Percentiles rank a stretch among this genome's conserved stretches.
These are phyloP conservation scores for Excalfactoria chinensis DNA, from an alignment of 2,113 vertebrate genomes.

Conservation along the genomic window DNA sequence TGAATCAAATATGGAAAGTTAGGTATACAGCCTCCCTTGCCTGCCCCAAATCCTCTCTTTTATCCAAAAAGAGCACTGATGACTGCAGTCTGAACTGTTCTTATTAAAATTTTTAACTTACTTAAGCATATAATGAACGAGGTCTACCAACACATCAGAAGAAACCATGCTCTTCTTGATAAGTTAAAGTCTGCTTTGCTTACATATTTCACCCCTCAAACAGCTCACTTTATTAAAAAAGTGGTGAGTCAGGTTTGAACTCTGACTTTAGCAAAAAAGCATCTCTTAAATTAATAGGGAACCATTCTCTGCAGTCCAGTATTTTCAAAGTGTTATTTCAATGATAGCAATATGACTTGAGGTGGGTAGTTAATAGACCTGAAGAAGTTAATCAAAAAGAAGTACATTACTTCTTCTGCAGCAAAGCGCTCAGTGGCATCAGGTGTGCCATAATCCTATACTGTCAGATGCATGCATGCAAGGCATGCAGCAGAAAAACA, in stretches of 20 bases:
- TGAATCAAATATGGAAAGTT: neutral
- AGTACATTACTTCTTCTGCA: neutral
- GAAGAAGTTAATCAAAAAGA: constrained; percentile 23
- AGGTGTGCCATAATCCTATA: neutral
- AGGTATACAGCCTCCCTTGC: neutral
- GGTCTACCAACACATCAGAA: neutral
- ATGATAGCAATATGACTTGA: neutral
- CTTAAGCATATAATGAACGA: neutral
- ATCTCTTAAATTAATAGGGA: neutral
- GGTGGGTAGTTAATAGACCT: neutral
- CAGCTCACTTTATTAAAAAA: neutral
- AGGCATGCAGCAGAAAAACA: neutral
- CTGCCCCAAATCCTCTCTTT: neutral
- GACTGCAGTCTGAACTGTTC: neutral
- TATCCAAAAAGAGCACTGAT: neutral
- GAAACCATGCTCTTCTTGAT: neutral
- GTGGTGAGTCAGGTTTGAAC: neutral
- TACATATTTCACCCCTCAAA: neutral
- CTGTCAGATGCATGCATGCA: neutral
- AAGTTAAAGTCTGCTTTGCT: neutral
- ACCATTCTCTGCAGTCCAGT: neutral
- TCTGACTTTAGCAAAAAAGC: neutral
- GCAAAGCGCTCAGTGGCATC: neutral
- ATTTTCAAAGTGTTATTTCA: constrained; percentile 33
- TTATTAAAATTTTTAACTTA: neutral